A percentile compares a stretch with the other conserved stretches of the same genome.
phyloP scores from a whole-genome alignment of 92 coral and sea anemone genomes.

The Palythoa caribaeorum region DNA sequence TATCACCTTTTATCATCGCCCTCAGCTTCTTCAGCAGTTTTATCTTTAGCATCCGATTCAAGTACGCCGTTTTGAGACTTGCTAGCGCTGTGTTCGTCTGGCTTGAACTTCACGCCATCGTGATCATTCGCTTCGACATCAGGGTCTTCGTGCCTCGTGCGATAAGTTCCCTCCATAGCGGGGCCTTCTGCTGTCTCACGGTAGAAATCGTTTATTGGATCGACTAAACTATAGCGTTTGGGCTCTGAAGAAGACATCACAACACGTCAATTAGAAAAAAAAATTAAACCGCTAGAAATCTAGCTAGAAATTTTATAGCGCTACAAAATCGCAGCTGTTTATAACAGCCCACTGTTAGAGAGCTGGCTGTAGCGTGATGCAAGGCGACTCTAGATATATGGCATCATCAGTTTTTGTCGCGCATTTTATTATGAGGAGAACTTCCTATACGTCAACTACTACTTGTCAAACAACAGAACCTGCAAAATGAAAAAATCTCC shows the following conservation, averaged over 20 bases:
- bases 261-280: no score
- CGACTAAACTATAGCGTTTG: slow-evolving; percentile 45
- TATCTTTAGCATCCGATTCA: not conserved
- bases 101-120: slow-evolving; percentile 25
- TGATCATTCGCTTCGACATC: not conserved
- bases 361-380: no score
- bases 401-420: no score
- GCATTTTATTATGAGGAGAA: no score
- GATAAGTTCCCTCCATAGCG: slow-evolving; percentile 22
- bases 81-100: not conserved
- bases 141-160: slow-evolving; percentile 6
- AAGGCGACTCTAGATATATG: no score
- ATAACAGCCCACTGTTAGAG: no score
- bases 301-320: no score
- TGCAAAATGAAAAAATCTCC: no score
- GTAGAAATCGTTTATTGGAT: not conserved
- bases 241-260: slow-evolving; percentile 31
- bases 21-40: not conserved
- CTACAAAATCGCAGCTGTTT: no score
- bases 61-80: slow-evolving; percentile 2
- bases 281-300: no score
- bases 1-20: slow-evolving; percentile 1
- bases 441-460: no score
- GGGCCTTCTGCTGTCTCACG: slow-evolving; percentile 16
- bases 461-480: no score